Base-by-base conservation (phyloP, 2,888 invertebrate genomes). In the Acanthosepion lycidas region DNA sequence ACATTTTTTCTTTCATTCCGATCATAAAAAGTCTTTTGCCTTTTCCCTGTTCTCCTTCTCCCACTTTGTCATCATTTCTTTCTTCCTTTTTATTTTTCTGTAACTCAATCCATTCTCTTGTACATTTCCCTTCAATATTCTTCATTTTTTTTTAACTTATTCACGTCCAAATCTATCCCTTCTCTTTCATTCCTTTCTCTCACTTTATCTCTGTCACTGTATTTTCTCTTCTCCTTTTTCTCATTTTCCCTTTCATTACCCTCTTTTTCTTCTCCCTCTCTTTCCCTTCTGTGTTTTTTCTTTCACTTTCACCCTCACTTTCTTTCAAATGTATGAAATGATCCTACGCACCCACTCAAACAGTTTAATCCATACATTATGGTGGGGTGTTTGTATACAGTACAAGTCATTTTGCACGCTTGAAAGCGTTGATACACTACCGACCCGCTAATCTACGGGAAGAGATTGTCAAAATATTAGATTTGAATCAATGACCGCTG, bases 381-480 rank as follows among this genome's bases (percentile, higher is more conserved):
- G 78, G 9, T 78, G n/a, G n/a, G 1, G 33, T 12, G 78, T 33
- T 78, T n/a, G 78, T 78, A n/a, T 78, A 78, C 8, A 12, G n/a
- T n/a, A 78, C 78, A n/a, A n/a, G 78, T n/a, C n/a, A n/a, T 78
- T 78, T 33, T 78, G 78, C n/a, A n/a, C n/a, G n/a, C 78, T 15
- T 78, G n/a, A 78, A 78, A 78, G 12, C 15, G 18, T 5, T 18
- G 78, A 78, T n/a, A 78, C 78, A n/a, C n/a, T 78, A 78, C 78
- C n/a, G n/a, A 78, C 33, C n/a, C 78, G 78, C 23, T 78, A 78
- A 78, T 78, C 78, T 15, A 23, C 2, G n/a, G 18, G 12, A 78
- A n/a, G 33, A 33, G 78, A 78, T 78, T 78, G 78, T 78, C 78
- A 78, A 78, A 78, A 78, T 78, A 78, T 78, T 78, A 78, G 78